A percentile compares a stretch with the other conserved stretches of the same genome.
phyloP scores from a whole-genome alignment of 2,797 vertebrate species.

The Hemitrygon akajei region DNA sequence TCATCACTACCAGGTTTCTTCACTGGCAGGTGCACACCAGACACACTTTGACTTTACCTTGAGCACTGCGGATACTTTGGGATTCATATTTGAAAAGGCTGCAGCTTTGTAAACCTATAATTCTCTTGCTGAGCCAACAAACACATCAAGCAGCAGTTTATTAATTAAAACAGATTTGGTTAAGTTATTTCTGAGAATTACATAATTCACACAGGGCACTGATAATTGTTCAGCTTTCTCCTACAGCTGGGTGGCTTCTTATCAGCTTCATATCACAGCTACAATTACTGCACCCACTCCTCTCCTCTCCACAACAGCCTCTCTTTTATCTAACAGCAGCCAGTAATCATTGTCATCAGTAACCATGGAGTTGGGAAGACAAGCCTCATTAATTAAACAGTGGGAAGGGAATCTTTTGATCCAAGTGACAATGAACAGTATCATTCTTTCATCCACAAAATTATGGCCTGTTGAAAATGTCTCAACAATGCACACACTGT shows the following conservation, averaged over 20 bases:
- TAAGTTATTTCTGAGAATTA: not conserved
- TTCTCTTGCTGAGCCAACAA: conserved; percentile 30
- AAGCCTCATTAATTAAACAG: conserved; percentile 27
- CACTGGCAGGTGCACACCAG: not conserved
- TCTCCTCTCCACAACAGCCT: not conserved
- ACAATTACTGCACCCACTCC: not conserved
- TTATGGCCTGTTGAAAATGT: not conserved
- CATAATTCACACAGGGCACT: conserved; percentile 8
- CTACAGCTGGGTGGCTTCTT: not conserved
- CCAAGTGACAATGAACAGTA: conserved; percentile 12
- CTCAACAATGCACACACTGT: not conserved
- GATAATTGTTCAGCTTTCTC: not conserved
- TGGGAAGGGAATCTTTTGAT: conserved; percentile 5
- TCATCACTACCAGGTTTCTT: not conserved
- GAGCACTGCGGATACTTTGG: not conserved
- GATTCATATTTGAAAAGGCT: not conserved
- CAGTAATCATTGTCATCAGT: conserved; percentile 16
- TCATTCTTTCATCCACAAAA: conserved; percentile 30
- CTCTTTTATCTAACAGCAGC: not conserved
- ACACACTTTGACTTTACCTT: not conserved
- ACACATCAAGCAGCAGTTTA: not conserved
- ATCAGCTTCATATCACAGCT: not conserved
- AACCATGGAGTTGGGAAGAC: not conserved
- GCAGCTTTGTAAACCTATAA: not conserved
- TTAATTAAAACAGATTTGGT: not conserved